These are phyloP conservation scores for Triplophysa tibetana DNA, from an alignment of 2,113 vertebrate species.

Conservation along the genomic window DNA sequence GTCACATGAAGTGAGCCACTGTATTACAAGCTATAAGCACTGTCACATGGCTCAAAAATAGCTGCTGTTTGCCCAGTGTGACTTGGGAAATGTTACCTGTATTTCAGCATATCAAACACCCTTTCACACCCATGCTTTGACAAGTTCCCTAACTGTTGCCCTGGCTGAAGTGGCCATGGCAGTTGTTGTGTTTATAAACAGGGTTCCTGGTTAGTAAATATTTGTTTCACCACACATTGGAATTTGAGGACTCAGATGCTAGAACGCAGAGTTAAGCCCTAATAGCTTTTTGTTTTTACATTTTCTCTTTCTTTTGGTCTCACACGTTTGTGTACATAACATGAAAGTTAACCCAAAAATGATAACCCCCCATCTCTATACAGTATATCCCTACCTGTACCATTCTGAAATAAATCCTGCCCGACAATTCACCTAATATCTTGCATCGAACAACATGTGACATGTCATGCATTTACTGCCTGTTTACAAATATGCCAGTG, in stretches of 20 bases:
- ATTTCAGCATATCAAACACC: slow-evolving; percentile 71
- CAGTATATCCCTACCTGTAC: neutral
- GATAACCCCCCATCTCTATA: neutral
- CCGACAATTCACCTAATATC: slow-evolving; percentile 52
- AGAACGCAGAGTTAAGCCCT: neutral
- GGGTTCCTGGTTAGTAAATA: slow-evolving; percentile 40
- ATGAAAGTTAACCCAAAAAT: neutral
- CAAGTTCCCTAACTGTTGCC: slow-evolving; percentile 51
- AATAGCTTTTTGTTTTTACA: too few species aligned
- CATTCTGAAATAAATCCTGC: slow-evolving; percentile 5
- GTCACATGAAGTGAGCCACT: slow-evolving; percentile 52
- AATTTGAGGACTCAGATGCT: neutral
- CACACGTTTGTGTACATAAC: neutral
- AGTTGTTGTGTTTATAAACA: slow-evolving; percentile 38
- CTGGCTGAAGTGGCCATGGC: slow-evolving; percentile 48
- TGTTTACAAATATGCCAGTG: slow-evolving; percentile 50
- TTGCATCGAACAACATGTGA: slow-evolving; percentile 33
- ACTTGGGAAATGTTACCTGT: slow-evolving; percentile 52
- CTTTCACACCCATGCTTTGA: slow-evolving; percentile 68
- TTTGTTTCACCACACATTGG: slow-evolving; percentile 32
- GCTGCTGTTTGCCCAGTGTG: slow-evolving; percentile 31
- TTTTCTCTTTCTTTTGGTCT: too few species aligned
- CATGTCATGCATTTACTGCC: slow-evolving; percentile 42
- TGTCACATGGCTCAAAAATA: slow-evolving; percentile 60
- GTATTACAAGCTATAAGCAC: slow-evolving; percentile 52